Evolutionary conservation across 2,113 vertebrate species (phyloP), one percentile per base, ranked within the genome.

Genomic region (Lanius ludovicianus): DNA sequence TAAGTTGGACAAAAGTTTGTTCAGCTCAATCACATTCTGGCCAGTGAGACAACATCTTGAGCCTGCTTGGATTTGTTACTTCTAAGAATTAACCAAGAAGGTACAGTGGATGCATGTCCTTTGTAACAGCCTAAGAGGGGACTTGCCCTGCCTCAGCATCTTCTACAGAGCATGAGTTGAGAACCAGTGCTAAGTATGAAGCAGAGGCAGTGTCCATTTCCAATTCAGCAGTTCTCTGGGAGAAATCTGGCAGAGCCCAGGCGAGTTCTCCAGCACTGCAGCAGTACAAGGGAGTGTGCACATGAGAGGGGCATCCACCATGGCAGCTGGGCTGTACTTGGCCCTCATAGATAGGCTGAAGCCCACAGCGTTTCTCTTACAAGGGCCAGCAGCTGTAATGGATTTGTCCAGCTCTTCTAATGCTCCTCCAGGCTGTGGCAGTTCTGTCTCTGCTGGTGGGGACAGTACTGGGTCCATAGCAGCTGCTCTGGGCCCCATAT

Each of bases 321-420:
- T 0, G 1, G 65, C 44, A 41, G 21, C 49, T 39, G 18, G 8
- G 2, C 33, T 27, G 18, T 24, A n/a, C 30, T 16, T 6, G 15
- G 16, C 53, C 46, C 42, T 55, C 44, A 57, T 0, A 55, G 39
- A 42, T 2, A 3, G 67, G 28, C 47, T 62, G 31, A 68, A 35
- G 33, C 23, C 50, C 42, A 8, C 8, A 56, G 41, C 27, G 49
- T 13, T 69, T 49, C 67, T 86, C 84, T 52, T 74, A 55, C 46
- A 75, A 47, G 56, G 47, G 21, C 41, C 0, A 0, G 37, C 9
- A 47, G 62, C 17, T 6, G 1, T 65, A 83, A 30, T 4, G 2
- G 22, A 17, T 50, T 62, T 56, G 10, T 82, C 33, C 56, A 30
- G n/a, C 52, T 37, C 42, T 52, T 67, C 27, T 21, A 17, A 14